Evolutionary conservation across 2,888 invertebrate species (phyloP), one percentile per base, ranked within the genome.

Genomic region (Stratiomys singularior): DNA sequence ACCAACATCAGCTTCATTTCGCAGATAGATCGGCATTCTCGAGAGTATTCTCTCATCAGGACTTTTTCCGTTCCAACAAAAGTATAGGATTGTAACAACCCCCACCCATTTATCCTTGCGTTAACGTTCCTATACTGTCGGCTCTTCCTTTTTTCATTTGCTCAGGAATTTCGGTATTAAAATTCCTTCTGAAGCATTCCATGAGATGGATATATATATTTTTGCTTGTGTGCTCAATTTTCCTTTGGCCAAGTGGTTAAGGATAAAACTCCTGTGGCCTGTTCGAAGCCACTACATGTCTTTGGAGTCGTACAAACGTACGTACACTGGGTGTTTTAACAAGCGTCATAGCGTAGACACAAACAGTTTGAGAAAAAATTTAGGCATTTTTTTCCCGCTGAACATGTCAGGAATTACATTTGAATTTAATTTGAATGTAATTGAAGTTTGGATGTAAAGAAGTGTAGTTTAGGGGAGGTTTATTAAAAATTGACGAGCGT

Each of bases 141-240:
- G 15, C 25, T 25, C 21, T 60, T 60, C 23, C 13, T 64, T 79
- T 79, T 76, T 77, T 77, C 79, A 76, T 79, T 79, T 71, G 47
- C 76, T 44, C 74, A 66, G 79, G 79, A 79, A 79, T 79, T 79
- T 79, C 69, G 67, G 79, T 79, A 79, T 79, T 79, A 79, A 79
- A 79, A 79, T 79, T 79, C 79, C 79, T 79, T 77, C 15, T 47
- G 67, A 47, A 77, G 69, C 77, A 79, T 79, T 79, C 79, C 79
- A 76, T 63, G 60, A 58, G 28, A 76, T 72, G 71, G 37, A 37
- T 37, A 37, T 37, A 37, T 37, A 37, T 77, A 77, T 77, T 47
- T 78, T 56, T 64, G 64, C 28, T 64, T 64, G 64, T 64, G 64
- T 18, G 64, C 25, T 28, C 64, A n/a, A 64, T 30, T 30, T 28